phyloP scores from a whole-genome alignment of 37 sponge, comb jelly and placozoan genomes.

The Lycopodina hypogea region DNA sequence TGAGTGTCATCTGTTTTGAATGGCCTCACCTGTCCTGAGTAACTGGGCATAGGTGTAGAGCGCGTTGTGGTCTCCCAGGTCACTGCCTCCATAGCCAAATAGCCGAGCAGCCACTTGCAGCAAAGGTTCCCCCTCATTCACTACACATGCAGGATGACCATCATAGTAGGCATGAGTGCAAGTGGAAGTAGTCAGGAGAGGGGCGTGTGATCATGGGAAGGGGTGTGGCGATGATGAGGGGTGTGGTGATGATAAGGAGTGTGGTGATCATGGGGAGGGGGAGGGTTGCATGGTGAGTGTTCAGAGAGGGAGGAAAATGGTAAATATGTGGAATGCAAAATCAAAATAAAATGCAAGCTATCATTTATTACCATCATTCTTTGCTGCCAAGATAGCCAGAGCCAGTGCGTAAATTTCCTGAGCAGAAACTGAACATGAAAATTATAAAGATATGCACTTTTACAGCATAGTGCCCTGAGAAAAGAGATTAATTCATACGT shows the following conservation, averaged over 20 bases:
- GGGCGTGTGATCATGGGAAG: too few relatives aligned
- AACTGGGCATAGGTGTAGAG: constrained; percentile 77
- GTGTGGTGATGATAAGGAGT: neutral
- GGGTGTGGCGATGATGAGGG: neutral
- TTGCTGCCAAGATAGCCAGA: constrained; percentile 34
- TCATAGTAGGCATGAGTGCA: too few relatives aligned
- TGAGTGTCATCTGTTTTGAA: too few relatives aligned
- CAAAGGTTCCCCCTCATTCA: neutral
- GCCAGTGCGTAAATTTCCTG: constrained; percentile 53
- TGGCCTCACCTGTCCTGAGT: constrained; percentile 58
- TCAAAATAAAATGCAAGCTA: neutral
- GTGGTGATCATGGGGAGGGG: too few relatives aligned
- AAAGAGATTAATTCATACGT: constrained; percentile 1
- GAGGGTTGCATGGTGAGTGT: neutral
- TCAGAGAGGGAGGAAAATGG: neutral
- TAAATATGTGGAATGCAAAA: neutral
- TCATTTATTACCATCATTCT: constrained; percentile 19
- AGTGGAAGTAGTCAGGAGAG: neutral
- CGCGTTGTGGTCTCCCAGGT: constrained; percentile 63
- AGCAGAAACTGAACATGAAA: constrained; percentile 29
- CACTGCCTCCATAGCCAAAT: constrained; percentile 50
- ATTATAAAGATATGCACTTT: neutral
- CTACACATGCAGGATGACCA: neutral
- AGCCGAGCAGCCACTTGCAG: constrained; percentile 54
- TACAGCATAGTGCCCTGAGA: neutral